Conservation (phyloP, 1,140 invertebrate species). For the Trachymyrmex septentrionalis region DNA sequence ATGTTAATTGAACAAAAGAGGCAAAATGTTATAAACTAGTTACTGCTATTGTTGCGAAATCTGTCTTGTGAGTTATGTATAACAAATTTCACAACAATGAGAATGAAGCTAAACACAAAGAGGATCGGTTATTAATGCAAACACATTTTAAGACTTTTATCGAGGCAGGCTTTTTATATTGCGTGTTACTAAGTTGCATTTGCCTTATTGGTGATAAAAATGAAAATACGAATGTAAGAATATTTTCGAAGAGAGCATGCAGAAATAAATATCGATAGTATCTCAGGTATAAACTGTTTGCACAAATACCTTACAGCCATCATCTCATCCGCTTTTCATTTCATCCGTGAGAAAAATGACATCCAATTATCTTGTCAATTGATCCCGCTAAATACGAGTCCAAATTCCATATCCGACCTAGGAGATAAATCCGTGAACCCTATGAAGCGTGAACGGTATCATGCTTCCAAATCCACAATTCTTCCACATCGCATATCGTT, state of each 20-base stretch:
- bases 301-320: slow-evolving; percentile 77
- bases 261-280: slow-evolving; percentile 72
- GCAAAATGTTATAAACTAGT: slow-evolving; percentile 44
- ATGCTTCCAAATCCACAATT: slow-evolving; percentile 80
- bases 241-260: slow-evolving; percentile 76
- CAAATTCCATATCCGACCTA: slow-evolving; percentile 76
- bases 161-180: slow-evolving; percentile 48
- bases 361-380: slow-evolving; percentile 73
- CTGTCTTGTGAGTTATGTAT: slow-evolving; percentile 2
- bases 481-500: slow-evolving; percentile 65
- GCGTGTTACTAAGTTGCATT: slow-evolving; percentile 66
- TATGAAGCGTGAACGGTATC: slow-evolving; percentile 73
- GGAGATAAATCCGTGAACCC: slow-evolving; percentile 79
- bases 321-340: slow-evolving; percentile 68
- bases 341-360: slow-evolving; percentile 72
- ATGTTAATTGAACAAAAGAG: slow-evolving; percentile 40
- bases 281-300: slow-evolving; percentile 76
- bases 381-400: slow-evolving; percentile 69
- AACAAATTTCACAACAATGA: slow-evolving; percentile 39
- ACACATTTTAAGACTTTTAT: slow-evolving; percentile 59
- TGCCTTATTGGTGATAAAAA: slow-evolving; percentile 54
- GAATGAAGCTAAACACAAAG: slow-evolving; percentile 61
- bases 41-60: slow-evolving; percentile 7
- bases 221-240: slow-evolving; percentile 56
- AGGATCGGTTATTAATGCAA: slow-evolving; percentile 66